A percentile compares a stretch with the other conserved stretches of the same genome.
These are phyloP conservation scores for Vidua macroura DNA, from an alignment of 2,113 vertebrate genomes.

Conservation along the genomic window DNA sequence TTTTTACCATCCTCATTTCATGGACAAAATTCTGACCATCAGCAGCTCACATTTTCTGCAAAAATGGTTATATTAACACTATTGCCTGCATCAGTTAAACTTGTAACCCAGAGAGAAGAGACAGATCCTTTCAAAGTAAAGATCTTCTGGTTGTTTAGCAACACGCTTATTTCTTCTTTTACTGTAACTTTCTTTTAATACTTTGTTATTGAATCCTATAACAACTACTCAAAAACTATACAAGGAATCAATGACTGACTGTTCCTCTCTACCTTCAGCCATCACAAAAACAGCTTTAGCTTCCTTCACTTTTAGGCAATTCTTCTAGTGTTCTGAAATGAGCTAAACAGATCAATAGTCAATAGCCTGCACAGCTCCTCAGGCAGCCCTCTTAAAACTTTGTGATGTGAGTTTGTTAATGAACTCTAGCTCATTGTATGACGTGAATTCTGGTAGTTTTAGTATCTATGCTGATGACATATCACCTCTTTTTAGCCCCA, in stretches of 20 bases:
- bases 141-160: background rate
- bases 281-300: background rate
- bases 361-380: background rate
- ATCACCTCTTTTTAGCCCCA: background rate
- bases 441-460: background rate
- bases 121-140: background rate
- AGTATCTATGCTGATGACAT: background rate
- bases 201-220: background rate
- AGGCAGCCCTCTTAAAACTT: background rate
- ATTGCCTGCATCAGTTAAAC: background rate
- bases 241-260: background rate
- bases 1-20: background rate
- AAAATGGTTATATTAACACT: background rate
- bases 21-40: background rate
- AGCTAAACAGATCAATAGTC: background rate
- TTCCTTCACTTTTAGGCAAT: background rate
- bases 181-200: background rate
- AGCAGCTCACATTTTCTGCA: background rate
- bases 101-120: background rate
- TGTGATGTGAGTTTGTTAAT: background rate
- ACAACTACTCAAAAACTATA: background rate
- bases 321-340: background rate
- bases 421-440: background rate
- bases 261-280: background rate
- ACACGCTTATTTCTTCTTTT: background rate